These are phyloP conservation scores for Hydraecia micacea DNA, from an alignment of 2,888 invertebrate genomes.

Conservation along the genomic window DNA sequence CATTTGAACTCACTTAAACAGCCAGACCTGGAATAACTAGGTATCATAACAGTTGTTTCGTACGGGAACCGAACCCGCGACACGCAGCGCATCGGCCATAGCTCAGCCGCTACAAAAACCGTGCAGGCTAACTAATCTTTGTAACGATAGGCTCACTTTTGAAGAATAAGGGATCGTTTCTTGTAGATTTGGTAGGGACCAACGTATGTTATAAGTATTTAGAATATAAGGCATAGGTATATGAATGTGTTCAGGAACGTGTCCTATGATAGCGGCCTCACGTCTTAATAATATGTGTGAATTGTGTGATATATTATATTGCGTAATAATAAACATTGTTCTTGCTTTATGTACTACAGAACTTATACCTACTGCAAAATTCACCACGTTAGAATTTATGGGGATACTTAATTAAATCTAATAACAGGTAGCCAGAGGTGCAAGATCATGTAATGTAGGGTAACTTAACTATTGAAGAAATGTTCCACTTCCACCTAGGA, in stretches of 20 bases:
- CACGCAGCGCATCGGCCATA: background rate
- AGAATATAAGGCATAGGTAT: background rate
- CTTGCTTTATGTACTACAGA: background rate
- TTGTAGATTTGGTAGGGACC: background rate
- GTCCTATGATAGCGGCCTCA: background rate
- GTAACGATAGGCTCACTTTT: background rate
- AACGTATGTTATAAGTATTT: background rate
- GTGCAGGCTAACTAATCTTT: background rate
- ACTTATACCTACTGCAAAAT: background rate
- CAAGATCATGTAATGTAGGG: background rate
- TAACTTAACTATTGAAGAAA: background rate
- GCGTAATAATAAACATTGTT: background rate
- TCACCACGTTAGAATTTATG: background rate
- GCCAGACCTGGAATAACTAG: background rate
- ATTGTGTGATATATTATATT: background rate
- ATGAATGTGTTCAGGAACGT: background rate
- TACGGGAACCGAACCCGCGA: background rate
- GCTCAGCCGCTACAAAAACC: background rate
- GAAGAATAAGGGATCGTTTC: background rate
- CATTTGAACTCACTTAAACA: background rate
- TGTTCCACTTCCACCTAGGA: background rate
- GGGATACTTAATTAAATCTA: background rate
- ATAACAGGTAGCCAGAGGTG: background rate
- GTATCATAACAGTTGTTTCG: background rate
- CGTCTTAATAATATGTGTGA: background rate